Conservation (phyloP, 2,797 vertebrate genomes). For the Macroramphosus scolopax region DNA sequence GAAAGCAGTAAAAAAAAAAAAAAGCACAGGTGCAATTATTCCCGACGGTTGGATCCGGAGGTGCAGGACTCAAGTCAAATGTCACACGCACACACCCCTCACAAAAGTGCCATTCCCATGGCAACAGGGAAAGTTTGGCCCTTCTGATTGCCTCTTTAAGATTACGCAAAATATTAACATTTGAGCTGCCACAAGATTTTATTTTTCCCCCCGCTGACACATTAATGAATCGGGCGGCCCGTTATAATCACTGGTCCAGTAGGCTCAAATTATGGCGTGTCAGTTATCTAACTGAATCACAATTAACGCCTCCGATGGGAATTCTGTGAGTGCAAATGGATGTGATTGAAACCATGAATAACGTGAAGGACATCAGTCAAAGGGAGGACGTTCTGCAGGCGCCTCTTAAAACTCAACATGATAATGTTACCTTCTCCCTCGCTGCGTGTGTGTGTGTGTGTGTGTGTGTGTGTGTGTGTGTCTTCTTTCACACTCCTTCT, state of each 20-base stretch:
- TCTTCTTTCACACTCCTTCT: slow-evolving; percentile 61
- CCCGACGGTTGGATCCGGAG: background rate
- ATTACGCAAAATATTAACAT: background rate
- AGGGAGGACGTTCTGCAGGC: slow-evolving; percentile 14
- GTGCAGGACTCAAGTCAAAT: background rate
- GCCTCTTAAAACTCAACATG: slow-evolving; percentile 42
- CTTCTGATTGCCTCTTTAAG: background rate
- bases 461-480: slow-evolving; percentile 23
- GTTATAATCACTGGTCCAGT: background rate
- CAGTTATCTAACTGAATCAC: too few relatives aligned
- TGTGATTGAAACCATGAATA: background rate
- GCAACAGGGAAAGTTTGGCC: background rate
- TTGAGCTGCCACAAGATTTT: background rate
- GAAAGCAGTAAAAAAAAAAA: background rate
- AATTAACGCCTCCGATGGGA: background rate
- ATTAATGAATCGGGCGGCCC: background rate
- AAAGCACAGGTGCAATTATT: too few relatives aligned
- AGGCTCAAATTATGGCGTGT: too few relatives aligned
- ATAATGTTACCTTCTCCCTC: slow-evolving; percentile 41
- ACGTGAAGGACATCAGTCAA: slow-evolving; percentile 11
- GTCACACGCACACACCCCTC: background rate
- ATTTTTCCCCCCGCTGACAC: background rate
- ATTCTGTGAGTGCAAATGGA: background rate
- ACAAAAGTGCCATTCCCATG: background rate
- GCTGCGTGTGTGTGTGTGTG: slow-evolving; percentile 4